A percentile compares a stretch with the other conserved stretches of the same genome.
Evolutionary conservation across 2,888 invertebrate genomes (phyloP).

Genomic region (Pseudococcus viburni): DNA sequence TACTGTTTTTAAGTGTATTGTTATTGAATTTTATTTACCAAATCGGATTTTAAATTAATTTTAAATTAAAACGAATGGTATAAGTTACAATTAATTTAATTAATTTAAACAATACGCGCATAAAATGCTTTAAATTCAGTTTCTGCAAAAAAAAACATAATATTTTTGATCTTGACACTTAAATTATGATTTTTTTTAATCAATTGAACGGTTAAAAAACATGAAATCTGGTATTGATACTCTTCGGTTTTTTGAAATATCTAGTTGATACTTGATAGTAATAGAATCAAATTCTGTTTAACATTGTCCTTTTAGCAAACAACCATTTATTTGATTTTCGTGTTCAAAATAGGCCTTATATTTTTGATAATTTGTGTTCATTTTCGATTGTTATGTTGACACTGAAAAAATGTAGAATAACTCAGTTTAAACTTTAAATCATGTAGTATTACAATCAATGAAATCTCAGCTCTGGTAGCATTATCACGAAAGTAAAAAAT

Average conservation of each 20-base stretch:
- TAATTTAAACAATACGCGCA: slow-evolving; percentile 10
- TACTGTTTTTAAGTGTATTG: slow-evolving; percentile 44
- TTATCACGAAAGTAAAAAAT: neutral
- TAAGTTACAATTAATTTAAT: slow-evolving; percentile 36
- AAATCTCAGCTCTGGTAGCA: neutral
- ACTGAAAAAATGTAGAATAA: neutral
- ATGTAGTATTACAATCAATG: too few relatives aligned
- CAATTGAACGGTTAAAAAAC: neutral
- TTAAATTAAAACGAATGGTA: slow-evolving; percentile 32
- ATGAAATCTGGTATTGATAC: neutral
- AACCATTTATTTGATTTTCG: neutral
- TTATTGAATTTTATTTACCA: slow-evolving; percentile 58
- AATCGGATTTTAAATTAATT: slow-evolving; percentile 52
- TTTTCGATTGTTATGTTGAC: neutral
- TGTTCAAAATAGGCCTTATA: neutral
- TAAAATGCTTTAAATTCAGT: slow-evolving; percentile 20
- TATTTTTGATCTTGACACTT: neutral
- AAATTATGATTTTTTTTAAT: neutral
- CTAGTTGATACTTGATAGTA: neutral
- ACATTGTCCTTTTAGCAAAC: neutral
- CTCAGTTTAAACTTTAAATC: neutral
- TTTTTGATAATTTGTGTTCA: neutral
- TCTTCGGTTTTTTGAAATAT: neutral
- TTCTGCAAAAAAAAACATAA: neutral
- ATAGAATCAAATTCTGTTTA: neutral